Base-by-base conservation (phyloP, 2,113 vertebrate species). In the Petromus typicus region DNA sequence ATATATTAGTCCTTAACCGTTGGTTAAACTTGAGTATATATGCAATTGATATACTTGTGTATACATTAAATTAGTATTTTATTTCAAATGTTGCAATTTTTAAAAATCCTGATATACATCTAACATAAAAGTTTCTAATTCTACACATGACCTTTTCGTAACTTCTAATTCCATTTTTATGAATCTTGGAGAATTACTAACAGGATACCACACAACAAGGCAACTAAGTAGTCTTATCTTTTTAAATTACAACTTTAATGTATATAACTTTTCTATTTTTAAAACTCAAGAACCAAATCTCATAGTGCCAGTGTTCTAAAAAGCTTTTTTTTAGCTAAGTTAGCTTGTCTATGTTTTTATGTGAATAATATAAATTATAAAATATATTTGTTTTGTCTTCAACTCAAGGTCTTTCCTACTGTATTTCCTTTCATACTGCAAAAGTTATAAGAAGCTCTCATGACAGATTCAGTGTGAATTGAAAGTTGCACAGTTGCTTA, bases 401-500 rank as follows among this genome's bases (percentile, higher is more conserved):
- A 2, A 17, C 32, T 89, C 71, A 59, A 93, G 45, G 66, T 61
- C 37, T 69, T 91, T 97, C 54, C 92, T 96, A 63, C 8, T 84
- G 30, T 18, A 90, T 92, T 96, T 91, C 64, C 64, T 80, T 54
- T 51, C 17, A 12, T 17, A 76, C 45, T 95, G 32, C 83, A 93
- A 91, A 61, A 85, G 94, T 76, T 90, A 67, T 92, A 97, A 91
- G 90, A 83, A 89, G 87, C 91, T 97, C 67, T 71, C 93, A 96
- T 95, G 83, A 56, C 54, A 94, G 81, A 97, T 97, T 96, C 11
- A 61, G 84, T 95, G 94, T 97, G 86, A 93, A 95, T 95, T 96
- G 90, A 96, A 97, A 97, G 96, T 96, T 96, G 59, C 32, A 43
- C 91, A 93, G 93, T 95, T 97, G 56, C 96, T 95, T 86, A 93